Conservation (phyloP, 2,113 vertebrate genomes). For the Silurus glanis region DNA sequence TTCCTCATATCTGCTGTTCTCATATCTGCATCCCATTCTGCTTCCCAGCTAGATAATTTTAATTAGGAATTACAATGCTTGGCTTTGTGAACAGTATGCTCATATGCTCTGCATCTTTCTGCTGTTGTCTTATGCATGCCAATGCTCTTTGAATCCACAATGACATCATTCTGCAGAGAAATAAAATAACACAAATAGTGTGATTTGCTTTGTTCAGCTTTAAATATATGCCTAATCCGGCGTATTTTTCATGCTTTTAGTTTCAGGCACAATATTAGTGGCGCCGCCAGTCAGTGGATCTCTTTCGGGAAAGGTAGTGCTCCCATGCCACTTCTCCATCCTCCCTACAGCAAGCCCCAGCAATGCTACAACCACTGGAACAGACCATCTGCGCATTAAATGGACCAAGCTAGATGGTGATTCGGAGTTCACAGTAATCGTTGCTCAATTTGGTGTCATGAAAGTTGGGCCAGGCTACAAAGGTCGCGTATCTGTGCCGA, state of each 20-base stretch:
- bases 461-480: slow-evolving; percentile 86
- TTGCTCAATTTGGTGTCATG: slow-evolving; percentile 89
- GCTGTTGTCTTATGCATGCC: slow-evolving; percentile 9
- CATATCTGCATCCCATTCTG: background rate
- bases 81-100: slow-evolving; percentile 16
- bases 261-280: slow-evolving; percentile 58
- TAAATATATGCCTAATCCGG: background rate
- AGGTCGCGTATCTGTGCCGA: slow-evolving; percentile 86
- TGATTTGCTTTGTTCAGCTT: slow-evolving; percentile 5
- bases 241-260: slow-evolving; percentile 59
- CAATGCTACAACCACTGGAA: slow-evolving; percentile 61
- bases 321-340: slow-evolving; percentile 89
- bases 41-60: slow-evolving; percentile 7
- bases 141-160: slow-evolving; percentile 2
- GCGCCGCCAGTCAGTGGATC: slow-evolving; percentile 78
- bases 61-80: slow-evolving; percentile 16
- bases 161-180: background rate
- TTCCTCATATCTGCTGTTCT: slow-evolving; percentile 12
- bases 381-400: slow-evolving; percentile 89
- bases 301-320: slow-evolving; percentile 84
- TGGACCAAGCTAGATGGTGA: slow-evolving; percentile 89
- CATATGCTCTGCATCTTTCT: slow-evolving; percentile 4
- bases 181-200: background rate
- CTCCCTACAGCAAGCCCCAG: slow-evolving; percentile 81
- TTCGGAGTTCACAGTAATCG: slow-evolving; percentile 84